phyloP scores from a whole-genome alignment of 1,140 invertebrate genomes.

The Andricus grossulariae region DNA sequence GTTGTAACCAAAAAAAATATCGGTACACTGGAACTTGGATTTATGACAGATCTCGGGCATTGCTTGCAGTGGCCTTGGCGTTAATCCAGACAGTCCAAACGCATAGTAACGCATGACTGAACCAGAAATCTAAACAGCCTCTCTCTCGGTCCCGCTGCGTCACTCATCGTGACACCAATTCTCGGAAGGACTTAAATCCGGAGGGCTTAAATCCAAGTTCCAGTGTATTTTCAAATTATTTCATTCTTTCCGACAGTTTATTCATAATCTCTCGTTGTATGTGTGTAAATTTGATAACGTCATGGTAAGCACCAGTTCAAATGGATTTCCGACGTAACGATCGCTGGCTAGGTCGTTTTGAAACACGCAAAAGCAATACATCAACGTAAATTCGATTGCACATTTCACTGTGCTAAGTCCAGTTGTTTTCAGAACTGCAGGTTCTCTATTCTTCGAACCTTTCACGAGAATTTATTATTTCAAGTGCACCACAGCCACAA shows the following conservation, averaged over 20 bases:
- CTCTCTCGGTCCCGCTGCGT: no score
- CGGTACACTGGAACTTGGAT: no score
- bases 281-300: constrained; percentile 35
- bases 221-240: background rate
- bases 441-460: constrained; percentile 53
- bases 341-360: constrained; percentile 23
- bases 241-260: background rate
- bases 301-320: constrained; percentile 40
- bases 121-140: no score
- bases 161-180: no score
- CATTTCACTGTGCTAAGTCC: constrained; percentile 51
- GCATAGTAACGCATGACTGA: no score
- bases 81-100: no score
- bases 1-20: no score
- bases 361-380: constrained; percentile 50
- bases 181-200: no score
- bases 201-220: background rate
- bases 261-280: constrained; percentile 18
- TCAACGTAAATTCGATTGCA: constrained; percentile 61
- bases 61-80: no score
- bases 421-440: constrained; percentile 50
- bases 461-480: constrained; percentile 60
- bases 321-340: constrained; percentile 45
- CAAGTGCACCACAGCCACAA: constrained; percentile 45
- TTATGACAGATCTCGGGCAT: no score